Evolutionary conservation across 2,113 vertebrate species (phyloP).

Genomic region (Synodontis membranacea): DNA sequence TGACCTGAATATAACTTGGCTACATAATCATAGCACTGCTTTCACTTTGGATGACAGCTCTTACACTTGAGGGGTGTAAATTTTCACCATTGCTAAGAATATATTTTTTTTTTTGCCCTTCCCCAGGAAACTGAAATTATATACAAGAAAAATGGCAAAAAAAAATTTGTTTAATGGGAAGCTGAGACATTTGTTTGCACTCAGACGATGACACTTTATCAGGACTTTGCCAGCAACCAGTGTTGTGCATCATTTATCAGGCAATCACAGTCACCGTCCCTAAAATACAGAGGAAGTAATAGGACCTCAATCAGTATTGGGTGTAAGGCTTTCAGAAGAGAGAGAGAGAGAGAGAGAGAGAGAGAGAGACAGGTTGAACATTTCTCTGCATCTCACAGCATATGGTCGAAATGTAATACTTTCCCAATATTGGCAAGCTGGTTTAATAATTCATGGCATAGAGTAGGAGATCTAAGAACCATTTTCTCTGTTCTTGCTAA

Average conservation of each 20-base stretch:
- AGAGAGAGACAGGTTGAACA: conserved; percentile 15
- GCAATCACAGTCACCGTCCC: conserved; percentile 5
- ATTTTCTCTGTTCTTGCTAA: conserved; percentile 55
- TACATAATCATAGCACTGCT: conserved; percentile 6
- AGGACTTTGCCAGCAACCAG: conserved; percentile 1
- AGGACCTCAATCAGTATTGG: conserved; percentile 20
- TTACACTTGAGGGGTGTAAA: conserved; percentile 9
- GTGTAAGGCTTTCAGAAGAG: conserved; percentile 12
- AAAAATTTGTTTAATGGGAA: conserved; percentile 18
- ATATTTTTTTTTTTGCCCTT: conserved; percentile 15
- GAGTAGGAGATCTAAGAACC: conserved; percentile 26
- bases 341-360: conserved; percentile 15
- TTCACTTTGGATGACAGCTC: conserved; percentile 1
- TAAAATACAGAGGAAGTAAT: conserved; percentile 7
- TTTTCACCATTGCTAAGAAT: conserved; percentile 29
- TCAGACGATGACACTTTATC: conserved; percentile 8
- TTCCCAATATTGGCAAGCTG: conserved; percentile 44
- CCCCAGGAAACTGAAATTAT: conserved; percentile 9
- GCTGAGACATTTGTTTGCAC: conserved; percentile 37
- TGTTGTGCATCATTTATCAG: conserved; percentile 19
- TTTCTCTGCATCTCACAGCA: conserved; percentile 36
- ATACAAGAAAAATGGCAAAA: conserved; percentile 5
- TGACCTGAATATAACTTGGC: conserved; percentile 16
- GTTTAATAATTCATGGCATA: conserved; percentile 40
- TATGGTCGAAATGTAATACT: conserved; percentile 45